Base-by-base conservation (phyloP, 2,888 invertebrate species). In the Agrotis exclamationis region DNA sequence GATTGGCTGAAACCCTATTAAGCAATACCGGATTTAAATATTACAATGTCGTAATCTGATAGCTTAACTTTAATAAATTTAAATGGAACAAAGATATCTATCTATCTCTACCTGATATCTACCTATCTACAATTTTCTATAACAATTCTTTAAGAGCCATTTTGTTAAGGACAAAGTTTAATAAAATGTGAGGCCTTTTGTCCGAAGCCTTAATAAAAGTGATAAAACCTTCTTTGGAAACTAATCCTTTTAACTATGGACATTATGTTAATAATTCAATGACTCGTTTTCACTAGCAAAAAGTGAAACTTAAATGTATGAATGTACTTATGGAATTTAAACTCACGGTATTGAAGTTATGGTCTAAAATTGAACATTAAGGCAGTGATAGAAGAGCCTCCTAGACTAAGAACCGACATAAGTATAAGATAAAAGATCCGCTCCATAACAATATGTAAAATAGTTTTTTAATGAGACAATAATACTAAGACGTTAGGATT, bases 391-490 rank as follows among this genome's bases (percentile, higher is more conserved):
- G n/a, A 5, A 6, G 6, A 7, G 7, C 5, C 1, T 0, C 11
- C 11, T 11, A 39, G 39, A 2, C 33, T 56, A 16, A 33, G n/a
- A 33, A n/a, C 33, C n/a, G n/a, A 1, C 13, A n/a, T 5, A 33
- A 33, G 0, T 33, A 18, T 57, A 57, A 70, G 54, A 69, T 28
- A 73, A 70, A 33, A 59, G 50, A 48, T 51, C 68, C 65, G 60
- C 70, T 79, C 81, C 70, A 79, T 67, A 60, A 62, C 48, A 39
- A 4, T 63, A 82, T 82, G 82, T 67, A 53, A 85, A 85, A 72
- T 64, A 78, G 70, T 59, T 59, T 68, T 67, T 74, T 74, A 79
- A 79, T 74, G 71, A 64, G 63, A 64, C 74, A n/a, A 58, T 70
- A 75, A 71, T 28, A 70, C 66, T 70, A 53, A 67, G 69, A 54